Conservation (phyloP, 2,888 invertebrate genomes). For the Carabus problematicus region DNA sequence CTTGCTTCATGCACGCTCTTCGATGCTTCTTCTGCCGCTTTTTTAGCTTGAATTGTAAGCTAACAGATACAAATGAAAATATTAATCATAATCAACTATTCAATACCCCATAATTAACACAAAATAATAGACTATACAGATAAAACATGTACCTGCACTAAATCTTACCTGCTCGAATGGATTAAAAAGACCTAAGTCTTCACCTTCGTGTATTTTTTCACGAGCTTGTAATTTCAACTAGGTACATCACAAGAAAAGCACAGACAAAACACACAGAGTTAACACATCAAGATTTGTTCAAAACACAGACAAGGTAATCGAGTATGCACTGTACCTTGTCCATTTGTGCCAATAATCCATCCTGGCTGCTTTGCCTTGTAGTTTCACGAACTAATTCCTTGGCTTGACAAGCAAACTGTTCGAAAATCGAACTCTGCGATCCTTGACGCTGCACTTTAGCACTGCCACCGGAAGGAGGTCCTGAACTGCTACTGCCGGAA, state of each 20-base stretch:
- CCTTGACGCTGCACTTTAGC: conserved; percentile 70
- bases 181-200: conserved; percentile 77
- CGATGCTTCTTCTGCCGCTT: conserved; percentile 82
- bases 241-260: conserved; percentile 43
- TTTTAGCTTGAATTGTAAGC: conserved; percentile 88
- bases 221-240: conserved; percentile 69
- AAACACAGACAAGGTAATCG: conserved; percentile 26
- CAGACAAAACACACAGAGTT: conserved; percentile 47
- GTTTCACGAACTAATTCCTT: conserved; percentile 89
- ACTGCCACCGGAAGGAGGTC: conserved; percentile 53
- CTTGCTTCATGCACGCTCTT: conserved; percentile 86
- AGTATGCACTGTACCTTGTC: conserved; percentile 72
- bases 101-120: not conserved
- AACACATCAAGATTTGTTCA: conserved; percentile 29
- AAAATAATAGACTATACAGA: conserved; percentile 16
- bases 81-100: conserved; percentile 2
- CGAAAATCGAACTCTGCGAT: conserved; percentile 84
- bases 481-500: conserved; percentile 55
- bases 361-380: conserved; percentile 87
- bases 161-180: conserved; percentile 81
- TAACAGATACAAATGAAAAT: conserved; percentile 53
- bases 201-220: conserved; percentile 69
- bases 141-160: not conserved
- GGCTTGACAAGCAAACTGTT: conserved; percentile 87
- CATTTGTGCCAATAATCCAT: conserved; percentile 86